phyloP scores from a whole-genome alignment of 2,113 vertebrate genomes.

The Poeciliopsis retropinna region DNA sequence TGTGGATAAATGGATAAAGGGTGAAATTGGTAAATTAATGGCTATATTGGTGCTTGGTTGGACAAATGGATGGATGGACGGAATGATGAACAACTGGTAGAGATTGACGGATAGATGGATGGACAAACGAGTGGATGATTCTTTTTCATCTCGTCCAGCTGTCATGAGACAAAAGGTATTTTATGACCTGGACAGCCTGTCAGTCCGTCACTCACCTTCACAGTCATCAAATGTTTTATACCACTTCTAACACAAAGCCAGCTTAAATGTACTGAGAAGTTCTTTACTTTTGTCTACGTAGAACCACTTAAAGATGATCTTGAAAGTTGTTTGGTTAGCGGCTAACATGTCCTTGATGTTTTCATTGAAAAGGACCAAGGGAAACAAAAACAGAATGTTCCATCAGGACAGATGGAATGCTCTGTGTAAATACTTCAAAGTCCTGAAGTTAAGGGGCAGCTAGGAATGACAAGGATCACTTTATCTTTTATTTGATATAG shows the following conservation, averaged over 20 bases:
- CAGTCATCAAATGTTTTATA: background rate
- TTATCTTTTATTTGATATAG: background rate
- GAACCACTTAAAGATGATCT: background rate
- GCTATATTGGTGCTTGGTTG: background rate
- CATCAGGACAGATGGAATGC: background rate
- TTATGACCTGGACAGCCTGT: background rate
- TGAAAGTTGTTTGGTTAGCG: background rate
- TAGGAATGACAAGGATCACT: background rate
- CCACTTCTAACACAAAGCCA: background rate
- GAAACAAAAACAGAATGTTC: background rate
- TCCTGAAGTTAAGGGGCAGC: background rate
- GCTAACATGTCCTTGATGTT: constrained; percentile 2
- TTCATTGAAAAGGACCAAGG: background rate
- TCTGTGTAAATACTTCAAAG: background rate
- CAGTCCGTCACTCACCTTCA: background rate
- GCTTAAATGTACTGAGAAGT: background rate
- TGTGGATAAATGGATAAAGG: background rate
- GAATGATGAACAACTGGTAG: background rate
- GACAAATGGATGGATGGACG: background rate
- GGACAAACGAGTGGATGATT: background rate
- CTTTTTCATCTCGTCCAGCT: background rate
- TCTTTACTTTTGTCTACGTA: background rate
- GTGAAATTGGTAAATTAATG: no score
- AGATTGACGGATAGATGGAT: background rate
- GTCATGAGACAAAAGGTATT: background rate